phyloP scores from a whole-genome alignment of 2,797 vertebrate species.

The Vireo griseus region DNA sequence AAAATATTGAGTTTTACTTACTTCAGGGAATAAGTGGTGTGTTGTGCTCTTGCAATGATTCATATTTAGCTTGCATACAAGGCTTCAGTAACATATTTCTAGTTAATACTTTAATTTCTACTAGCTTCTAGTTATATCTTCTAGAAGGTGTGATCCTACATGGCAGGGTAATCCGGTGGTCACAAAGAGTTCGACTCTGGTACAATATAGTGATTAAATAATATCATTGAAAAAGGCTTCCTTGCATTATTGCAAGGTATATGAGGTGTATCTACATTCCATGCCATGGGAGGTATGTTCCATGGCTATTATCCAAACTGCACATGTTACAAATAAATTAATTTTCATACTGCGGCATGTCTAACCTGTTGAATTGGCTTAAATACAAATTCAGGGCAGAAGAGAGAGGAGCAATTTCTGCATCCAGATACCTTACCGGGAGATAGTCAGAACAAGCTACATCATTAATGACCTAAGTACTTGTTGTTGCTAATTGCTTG shows the following conservation, averaged over 20 bases:
- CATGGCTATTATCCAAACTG: background rate
- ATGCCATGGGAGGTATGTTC: background rate
- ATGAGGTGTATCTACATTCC: background rate
- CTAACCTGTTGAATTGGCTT: background rate
- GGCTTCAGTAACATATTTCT: background rate
- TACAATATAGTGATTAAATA: background rate
- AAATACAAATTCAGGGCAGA: background rate
- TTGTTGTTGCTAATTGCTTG: background rate
- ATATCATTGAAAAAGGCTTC: background rate
- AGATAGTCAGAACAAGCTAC: background rate
- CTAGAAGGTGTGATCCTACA: background rate
- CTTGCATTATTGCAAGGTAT: background rate
- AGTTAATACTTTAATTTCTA: background rate
- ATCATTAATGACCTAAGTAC: background rate
- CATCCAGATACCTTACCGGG: background rate
- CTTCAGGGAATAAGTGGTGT: slow-evolving; percentile 4
- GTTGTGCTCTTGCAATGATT: background rate
- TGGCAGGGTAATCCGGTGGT: background rate
- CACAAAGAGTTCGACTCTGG: background rate
- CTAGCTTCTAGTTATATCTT: background rate
- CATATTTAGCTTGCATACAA: background rate
- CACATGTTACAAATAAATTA: background rate
- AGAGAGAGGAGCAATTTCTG: background rate
- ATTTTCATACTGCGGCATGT: background rate
- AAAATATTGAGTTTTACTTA: slow-evolving; percentile 1